A percentile compares a stretch with the other conserved stretches of the same genome.
Conservation (phyloP, 2,113 vertebrate genomes). For the Gobiocypris rarus region DNA sequence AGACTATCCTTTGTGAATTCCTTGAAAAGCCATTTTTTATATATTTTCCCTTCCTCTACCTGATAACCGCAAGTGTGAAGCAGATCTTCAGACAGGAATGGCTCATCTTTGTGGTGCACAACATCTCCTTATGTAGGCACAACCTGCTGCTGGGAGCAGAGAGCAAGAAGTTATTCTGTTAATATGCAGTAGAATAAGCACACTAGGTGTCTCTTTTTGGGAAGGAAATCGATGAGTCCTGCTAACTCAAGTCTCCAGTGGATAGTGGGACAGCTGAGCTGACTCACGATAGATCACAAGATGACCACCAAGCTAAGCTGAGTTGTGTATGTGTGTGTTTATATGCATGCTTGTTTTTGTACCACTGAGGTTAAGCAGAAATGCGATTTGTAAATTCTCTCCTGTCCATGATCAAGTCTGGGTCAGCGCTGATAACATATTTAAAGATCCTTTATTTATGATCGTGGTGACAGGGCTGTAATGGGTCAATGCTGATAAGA, state of each 20-base stretch:
- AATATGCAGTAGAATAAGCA: slow-evolving; percentile 44
- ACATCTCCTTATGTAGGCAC: background rate
- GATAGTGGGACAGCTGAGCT: slow-evolving; percentile 47
- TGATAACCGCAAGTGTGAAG: slow-evolving; percentile 13
- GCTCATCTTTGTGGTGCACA: background rate
- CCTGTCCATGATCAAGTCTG: slow-evolving; percentile 17
- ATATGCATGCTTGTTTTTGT: background rate
- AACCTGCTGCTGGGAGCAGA: slow-evolving; percentile 24
- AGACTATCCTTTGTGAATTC: background rate
- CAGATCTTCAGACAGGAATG: background rate
- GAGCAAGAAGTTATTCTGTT: slow-evolving; percentile 2
- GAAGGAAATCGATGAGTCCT: slow-evolving; percentile 50
- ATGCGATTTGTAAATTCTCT: background rate
- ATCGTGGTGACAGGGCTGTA: background rate
- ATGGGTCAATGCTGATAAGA: slow-evolving; percentile 40
- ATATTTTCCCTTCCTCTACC: background rate
- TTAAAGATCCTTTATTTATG: slow-evolving; percentile 49
- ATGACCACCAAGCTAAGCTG: slow-evolving; percentile 10
- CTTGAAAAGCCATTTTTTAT: slow-evolving; percentile 40
- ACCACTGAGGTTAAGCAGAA: background rate
- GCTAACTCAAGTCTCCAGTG: slow-evolving; percentile 33
- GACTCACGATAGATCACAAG: slow-evolving; percentile 56
- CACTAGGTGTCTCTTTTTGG: slow-evolving; percentile 29
- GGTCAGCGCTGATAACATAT: slow-evolving; percentile 17
- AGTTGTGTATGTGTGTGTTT: background rate